These are phyloP conservation scores for Lagorchestes hirsutus DNA, from an alignment of 2,797 vertebrate species.

Conservation along the genomic window DNA sequence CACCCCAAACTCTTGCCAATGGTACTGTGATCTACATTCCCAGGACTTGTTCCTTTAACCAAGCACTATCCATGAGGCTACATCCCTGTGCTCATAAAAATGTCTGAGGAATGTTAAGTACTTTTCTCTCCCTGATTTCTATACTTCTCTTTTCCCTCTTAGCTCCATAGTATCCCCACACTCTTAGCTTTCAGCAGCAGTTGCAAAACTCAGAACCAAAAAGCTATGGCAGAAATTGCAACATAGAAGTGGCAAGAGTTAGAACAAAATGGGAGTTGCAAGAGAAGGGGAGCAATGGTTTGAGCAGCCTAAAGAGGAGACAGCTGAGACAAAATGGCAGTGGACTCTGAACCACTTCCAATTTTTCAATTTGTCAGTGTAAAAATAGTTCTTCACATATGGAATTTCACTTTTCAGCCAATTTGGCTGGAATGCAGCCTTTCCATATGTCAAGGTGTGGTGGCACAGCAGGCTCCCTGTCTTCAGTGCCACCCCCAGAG, in stretches of 20 bases:
- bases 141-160: not conserved
- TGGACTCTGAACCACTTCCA: slow-evolving; percentile 18
- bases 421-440: not conserved
- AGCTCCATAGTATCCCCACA: not conserved
- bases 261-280: not conserved
- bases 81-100: not conserved
- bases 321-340: not conserved
- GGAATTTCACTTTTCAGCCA: not conserved
- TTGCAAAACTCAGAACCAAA: not conserved
- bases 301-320: not conserved
- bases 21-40: not conserved
- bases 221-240: not conserved
- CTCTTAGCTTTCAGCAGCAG: not conserved
- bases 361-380: not conserved
- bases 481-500: not conserved
- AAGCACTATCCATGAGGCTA: not conserved
- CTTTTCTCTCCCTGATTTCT: not conserved
- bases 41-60: not conserved
- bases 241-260: not conserved
- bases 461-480: not conserved
- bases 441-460: not conserved
- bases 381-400: slow-evolving; percentile 8
- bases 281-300: not conserved
- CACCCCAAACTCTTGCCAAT: not conserved
- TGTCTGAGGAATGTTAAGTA: not conserved